phyloP scores from a whole-genome alignment of 2,888 invertebrate species.

The Acrocera orbiculus region DNA sequence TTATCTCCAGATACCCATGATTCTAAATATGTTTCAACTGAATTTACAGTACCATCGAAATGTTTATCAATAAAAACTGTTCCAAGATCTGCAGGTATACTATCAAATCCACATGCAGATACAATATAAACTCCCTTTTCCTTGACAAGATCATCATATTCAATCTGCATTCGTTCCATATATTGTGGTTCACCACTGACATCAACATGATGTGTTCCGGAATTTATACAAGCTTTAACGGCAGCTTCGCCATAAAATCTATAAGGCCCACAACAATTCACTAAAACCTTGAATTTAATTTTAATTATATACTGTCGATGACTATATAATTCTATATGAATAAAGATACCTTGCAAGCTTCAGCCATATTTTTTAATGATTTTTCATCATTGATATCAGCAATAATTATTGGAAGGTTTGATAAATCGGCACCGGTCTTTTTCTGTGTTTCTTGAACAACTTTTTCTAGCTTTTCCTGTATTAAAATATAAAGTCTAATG shows the following conservation, averaged over 20 bases:
- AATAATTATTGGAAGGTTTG: slow-evolving; percentile 46
- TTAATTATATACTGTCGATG: no score
- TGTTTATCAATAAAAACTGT: slow-evolving; percentile 56
- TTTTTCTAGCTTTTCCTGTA: slow-evolving; percentile 31
- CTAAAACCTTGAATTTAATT: slow-evolving; percentile 31
- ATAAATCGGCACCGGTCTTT: slow-evolving; percentile 35
- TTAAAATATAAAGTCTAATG: no score
- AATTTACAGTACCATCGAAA: slow-evolving; percentile 62
- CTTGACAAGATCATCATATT: slow-evolving; percentile 55
- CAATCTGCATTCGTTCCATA: slow-evolving; percentile 68
- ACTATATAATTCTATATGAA: no score
- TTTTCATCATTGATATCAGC: slow-evolving; percentile 61
- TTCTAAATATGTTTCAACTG: slow-evolving; percentile 52
- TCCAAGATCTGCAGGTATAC: slow-evolving; percentile 80
- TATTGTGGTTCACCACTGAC: slow-evolving; percentile 85
- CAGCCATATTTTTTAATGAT: slow-evolving; percentile 66
- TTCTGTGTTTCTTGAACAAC: slow-evolving; percentile 33
- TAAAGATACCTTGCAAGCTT: slow-evolving; percentile 42
- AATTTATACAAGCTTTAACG: slow-evolving; percentile 69
- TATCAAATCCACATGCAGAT: slow-evolving; percentile 87
- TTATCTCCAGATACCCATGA: slow-evolving; percentile 21
- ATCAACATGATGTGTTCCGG: slow-evolving; percentile 74
- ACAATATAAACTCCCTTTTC: slow-evolving; percentile 72
- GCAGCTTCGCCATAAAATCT: slow-evolving; percentile 77
- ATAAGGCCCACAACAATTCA: slow-evolving; percentile 90